phyloP scores from a whole-genome alignment of 2,797 vertebrate genomes.

The Poecilia wingei region DNA sequence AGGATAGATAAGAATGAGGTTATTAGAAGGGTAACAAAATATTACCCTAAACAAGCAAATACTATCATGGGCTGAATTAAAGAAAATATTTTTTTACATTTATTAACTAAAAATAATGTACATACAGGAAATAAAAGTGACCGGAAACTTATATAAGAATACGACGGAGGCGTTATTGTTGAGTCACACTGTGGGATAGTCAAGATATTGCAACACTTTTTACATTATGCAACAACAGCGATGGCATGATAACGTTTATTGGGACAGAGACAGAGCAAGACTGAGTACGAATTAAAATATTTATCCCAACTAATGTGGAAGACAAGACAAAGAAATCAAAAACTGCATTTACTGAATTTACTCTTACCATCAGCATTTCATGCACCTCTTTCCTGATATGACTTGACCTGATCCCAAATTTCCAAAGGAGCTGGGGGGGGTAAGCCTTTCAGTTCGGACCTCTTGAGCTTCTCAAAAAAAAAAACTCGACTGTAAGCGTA shows the following conservation, averaged over 20 bases:
- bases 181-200: conserved; percentile 65
- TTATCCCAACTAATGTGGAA: not conserved
- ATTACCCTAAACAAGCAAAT: not conserved
- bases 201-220: conserved; percentile 62
- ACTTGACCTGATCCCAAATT: conserved; percentile 10
- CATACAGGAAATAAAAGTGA: conserved; percentile 38
- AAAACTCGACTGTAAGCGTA: not conserved
- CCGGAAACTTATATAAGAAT: conserved; percentile 71
- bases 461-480: not conserved
- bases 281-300: not conserved
- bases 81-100: too few relatives aligned
- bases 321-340: not conserved
- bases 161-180: conserved; percentile 71
- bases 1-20: not conserved
- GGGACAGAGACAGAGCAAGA: not conserved
- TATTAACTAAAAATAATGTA: conserved; percentile 13
- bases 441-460: conserved; percentile 7
- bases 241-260: conserved; percentile 41
- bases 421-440: not conserved
- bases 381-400: conserved; percentile 11
- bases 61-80: not conserved
- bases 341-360: not conserved
- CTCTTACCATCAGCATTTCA: conserved; percentile 56
- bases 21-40: not conserved
- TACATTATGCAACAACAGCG: conserved; percentile 69